Conservation (phyloP, 2,113 vertebrate genomes). For the Sander vitreus region DNA sequence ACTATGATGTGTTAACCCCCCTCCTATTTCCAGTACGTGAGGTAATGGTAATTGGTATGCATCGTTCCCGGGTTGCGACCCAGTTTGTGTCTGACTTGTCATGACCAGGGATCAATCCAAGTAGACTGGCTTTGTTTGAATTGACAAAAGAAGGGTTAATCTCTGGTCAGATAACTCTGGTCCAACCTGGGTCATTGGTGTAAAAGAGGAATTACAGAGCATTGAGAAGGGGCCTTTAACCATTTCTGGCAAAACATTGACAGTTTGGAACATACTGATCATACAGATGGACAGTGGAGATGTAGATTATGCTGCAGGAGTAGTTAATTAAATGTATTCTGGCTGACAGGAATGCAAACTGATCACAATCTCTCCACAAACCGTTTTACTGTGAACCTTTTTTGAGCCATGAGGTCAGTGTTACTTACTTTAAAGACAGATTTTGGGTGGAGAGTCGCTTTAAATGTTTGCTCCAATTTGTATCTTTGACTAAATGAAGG, state of each 20-base stretch:
- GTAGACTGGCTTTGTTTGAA: no score
- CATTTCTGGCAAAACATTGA: neutral
- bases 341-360: neutral
- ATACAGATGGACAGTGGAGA: neutral
- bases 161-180: no score
- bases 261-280: neutral
- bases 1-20: no score
- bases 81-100: no score
- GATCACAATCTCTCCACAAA: neutral
- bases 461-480: conserved; percentile 32
- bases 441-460: conserved; percentile 5
- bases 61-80: no score
- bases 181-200: no score
- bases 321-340: neutral
- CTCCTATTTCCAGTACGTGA: no score
- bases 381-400: neutral
- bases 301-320: neutral
- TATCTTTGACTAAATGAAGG: conserved; percentile 18
- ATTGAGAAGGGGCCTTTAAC: neutral
- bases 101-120: no score
- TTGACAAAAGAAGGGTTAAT: no score
- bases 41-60: no score
- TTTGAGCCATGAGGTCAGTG: neutral
- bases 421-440: neutral
- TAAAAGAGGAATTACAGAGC: neutral